These are phyloP conservation scores for Melozone crissalis DNA, from an alignment of 2,113 vertebrate genomes.

Conservation along the genomic window DNA sequence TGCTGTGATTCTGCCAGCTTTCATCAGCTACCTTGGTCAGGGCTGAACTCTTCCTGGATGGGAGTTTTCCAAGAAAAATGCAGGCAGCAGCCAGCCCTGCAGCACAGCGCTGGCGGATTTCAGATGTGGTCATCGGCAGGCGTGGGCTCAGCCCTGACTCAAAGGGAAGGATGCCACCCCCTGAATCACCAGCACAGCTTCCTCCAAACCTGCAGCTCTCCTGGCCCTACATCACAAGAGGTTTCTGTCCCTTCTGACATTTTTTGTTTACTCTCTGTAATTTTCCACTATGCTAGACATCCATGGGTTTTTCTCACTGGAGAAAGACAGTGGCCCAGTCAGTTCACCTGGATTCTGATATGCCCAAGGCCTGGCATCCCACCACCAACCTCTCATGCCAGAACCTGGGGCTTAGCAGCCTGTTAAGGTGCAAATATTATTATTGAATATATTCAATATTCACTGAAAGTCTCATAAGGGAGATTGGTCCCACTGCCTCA, in stretches of 20 bases:
- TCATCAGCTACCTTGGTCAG: not conserved
- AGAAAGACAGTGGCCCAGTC: not conserved
- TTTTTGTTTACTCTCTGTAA: constrained; percentile 10
- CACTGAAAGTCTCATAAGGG: not conserved
- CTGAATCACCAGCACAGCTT: constrained; percentile 52
- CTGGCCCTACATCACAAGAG: constrained; percentile 36
- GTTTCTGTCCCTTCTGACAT: constrained; percentile 14
- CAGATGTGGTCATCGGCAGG: constrained; percentile 65
- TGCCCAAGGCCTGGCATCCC: not conserved
- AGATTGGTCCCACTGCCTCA: not conserved
- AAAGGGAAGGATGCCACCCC: constrained; percentile 51
- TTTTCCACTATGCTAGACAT: constrained; percentile 52
- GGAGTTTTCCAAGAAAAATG: constrained; percentile 56
- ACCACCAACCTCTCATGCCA: not conserved
- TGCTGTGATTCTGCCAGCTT: constrained; percentile 43
- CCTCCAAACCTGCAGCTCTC: constrained; percentile 55
- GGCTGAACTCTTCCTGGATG: not conserved
- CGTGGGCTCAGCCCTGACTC: constrained; percentile 54
- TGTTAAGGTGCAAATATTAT: not conserved
- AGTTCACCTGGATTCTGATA: not conserved
- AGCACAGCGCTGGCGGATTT: not conserved
- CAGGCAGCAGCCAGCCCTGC: not conserved
- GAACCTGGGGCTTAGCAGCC: not conserved
- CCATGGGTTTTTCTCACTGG: not conserved
- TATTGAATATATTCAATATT: not conserved